phyloP scores from a whole-genome alignment of 1,140 invertebrate genomes.

The Littorina saxatilis region DNA sequence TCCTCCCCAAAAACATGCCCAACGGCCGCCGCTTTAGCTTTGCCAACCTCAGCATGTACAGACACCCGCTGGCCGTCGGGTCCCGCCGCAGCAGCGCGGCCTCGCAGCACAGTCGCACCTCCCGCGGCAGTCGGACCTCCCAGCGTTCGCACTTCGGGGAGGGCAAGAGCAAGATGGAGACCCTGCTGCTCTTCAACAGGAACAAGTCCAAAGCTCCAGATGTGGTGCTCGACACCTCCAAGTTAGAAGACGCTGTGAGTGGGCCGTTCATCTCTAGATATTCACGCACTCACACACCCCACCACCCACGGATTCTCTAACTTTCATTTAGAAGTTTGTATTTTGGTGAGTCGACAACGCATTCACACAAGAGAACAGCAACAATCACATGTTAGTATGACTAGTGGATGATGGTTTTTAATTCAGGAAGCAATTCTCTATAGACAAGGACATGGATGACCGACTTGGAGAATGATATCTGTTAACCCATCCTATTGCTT shows the following conservation, averaged over 20 bases:
- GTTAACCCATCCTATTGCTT: too few relatives aligned
- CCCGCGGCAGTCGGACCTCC: conserved; percentile 58
- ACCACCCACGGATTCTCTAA: too few relatives aligned
- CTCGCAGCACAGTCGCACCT: conserved; percentile 65
- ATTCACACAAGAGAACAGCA: too few relatives aligned
- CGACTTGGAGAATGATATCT: too few relatives aligned
- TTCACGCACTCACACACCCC: too few relatives aligned
- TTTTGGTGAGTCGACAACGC: too few relatives aligned
- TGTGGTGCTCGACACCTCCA: conserved; percentile 69
- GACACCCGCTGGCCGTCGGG: conserved; percentile 44
- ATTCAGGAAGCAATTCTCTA: too few relatives aligned
- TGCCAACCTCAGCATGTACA: conserved; percentile 51
- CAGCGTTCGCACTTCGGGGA: conserved; percentile 49
- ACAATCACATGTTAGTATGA: too few relatives aligned
- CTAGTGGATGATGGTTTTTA: too few relatives aligned
- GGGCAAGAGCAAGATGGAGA: conserved; percentile 59
- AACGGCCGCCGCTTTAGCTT: conserved; percentile 64
- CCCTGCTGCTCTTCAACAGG: conserved; percentile 57
- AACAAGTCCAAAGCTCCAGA: conserved; percentile 60
- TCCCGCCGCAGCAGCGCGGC: conserved; percentile 67
- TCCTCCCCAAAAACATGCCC: conserved; percentile 58
- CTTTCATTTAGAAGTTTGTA: too few relatives aligned
- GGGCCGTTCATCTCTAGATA: too few relatives aligned
- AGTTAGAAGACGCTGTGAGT: conserved; percentile 71
- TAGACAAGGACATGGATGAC: too few relatives aligned